These are phyloP conservation scores for Bergia puertoricense DNA, from an alignment of 92 coral and sea anemone species.

Conservation along the genomic window DNA sequence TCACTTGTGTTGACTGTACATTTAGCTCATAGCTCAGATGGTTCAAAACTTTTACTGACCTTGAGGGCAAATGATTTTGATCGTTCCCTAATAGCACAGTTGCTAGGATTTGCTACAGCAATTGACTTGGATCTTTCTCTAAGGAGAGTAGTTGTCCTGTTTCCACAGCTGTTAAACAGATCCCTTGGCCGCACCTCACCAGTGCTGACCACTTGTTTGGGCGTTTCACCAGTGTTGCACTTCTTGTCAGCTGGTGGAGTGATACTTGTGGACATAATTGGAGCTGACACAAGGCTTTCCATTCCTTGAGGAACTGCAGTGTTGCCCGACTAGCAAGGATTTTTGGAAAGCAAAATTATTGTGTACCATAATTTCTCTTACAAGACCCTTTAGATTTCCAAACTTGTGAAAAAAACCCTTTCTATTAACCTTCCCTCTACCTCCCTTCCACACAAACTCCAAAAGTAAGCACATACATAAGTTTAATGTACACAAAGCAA, in stretches of 20 bases:
- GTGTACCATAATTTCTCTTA: slow-evolving; percentile 5
- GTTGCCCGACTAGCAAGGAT: not conserved
- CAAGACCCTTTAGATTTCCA: not conserved
- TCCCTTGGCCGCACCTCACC: slow-evolving; percentile 75
- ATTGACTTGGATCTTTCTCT: slow-evolving; percentile 63
- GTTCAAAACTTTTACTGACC: slow-evolving; percentile 49
- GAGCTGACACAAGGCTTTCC: slow-evolving; percentile 84
- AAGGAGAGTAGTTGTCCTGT: not conserved
- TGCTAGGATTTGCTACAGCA: slow-evolving; percentile 65
- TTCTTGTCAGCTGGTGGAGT: slow-evolving; percentile 31
- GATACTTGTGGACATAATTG: slow-evolving; percentile 67
- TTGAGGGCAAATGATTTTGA: slow-evolving; percentile 95
- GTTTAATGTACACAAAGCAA: too few species aligned
- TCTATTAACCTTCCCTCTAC: too few species aligned
- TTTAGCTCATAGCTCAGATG: too few species aligned
- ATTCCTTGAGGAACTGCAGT: slow-evolving; percentile 57
- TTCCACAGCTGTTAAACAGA: slow-evolving; percentile 59
- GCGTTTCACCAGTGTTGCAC: slow-evolving; percentile 33
- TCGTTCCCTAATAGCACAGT: slow-evolving; percentile 61
- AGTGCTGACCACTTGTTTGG: slow-evolving; percentile 20
- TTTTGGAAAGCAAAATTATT: not conserved
- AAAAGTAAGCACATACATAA: too few species aligned
- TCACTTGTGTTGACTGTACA: too few species aligned
- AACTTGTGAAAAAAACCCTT: too few species aligned
- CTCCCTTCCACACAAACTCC: too few species aligned